Base-by-base conservation (phyloP, 2,113 vertebrate genomes). In the Argyrosomus japonicus region DNA sequence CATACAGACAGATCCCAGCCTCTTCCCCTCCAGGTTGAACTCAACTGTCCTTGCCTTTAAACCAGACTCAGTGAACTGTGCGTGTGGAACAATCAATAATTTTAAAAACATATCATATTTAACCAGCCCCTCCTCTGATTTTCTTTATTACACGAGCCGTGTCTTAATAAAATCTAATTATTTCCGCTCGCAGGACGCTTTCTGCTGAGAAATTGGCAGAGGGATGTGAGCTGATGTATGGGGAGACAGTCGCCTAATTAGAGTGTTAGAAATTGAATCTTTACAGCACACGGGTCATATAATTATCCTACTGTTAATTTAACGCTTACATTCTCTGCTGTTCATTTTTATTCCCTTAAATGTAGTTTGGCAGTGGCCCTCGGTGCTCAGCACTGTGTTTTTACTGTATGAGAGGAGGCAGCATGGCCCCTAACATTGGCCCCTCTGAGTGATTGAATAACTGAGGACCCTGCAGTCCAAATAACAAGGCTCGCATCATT, bases 341-440 rank as follows among this genome's bases (percentile, higher is more conserved):
- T 99, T 98, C 97, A 97, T 97, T 99, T 97, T 97, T 97, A 98
- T 98, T 98, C 96, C 97, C 96, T 98, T 97, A 97, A 97, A 97
- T 95, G 96, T 95, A 96, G 96, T 97, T 97, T 97, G 97, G 97
- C 97, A 96, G 96, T 91, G 92, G 88, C 94, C 93, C 94, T 94
- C 93, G 91, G 94, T 96, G 95, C 95, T 94, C 94, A 89, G 94
- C 95, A 90, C 96, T 96, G 95, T 94, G 94, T 96, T 95, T 95
- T 89, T 68, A 94, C 95, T 95, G 94, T 95, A 95, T 92, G 91
- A 95, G 94, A 95, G 95, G 95, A 96, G 94, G 93, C 96, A 94
- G 94, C 94, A 89, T 95, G 95, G 95, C 95, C 96, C 95, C 96
- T 95, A 77, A 85, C 56, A 72, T 63, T 87, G 89, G 95, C 96